Conservation (phyloP, 2,113 vertebrate species). For the Panurus biarmicus region DNA sequence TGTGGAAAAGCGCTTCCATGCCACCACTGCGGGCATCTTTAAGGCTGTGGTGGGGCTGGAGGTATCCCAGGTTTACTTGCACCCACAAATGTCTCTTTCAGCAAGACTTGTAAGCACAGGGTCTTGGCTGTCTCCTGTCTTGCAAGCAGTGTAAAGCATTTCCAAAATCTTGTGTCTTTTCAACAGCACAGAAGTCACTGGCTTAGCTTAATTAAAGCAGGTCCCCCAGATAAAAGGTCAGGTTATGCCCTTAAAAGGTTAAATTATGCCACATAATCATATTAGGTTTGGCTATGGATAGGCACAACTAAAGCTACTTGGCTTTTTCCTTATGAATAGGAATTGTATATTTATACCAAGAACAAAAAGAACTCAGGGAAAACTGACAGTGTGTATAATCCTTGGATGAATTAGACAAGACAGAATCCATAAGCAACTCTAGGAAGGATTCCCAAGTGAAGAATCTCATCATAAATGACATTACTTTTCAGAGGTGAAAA, state of each 20-base stretch:
- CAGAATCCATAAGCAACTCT: background rate
- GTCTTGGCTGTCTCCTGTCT: background rate
- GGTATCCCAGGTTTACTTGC: background rate
- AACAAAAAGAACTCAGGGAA: background rate
- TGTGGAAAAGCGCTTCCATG: background rate
- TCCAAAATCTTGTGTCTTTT: background rate
- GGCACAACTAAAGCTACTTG: background rate
- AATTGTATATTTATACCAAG: background rate
- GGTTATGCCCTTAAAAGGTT: background rate
- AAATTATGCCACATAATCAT: background rate
- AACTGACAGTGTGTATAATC: background rate
- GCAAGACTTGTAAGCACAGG: background rate
- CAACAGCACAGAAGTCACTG: background rate
- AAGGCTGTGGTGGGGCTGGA: background rate
- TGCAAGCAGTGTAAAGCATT: background rate
- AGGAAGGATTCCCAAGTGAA: background rate
- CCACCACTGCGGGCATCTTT: background rate
- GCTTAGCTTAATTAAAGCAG: background rate
- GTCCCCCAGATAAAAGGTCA: background rate
- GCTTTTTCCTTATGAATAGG: background rate
- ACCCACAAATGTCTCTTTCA: background rate
- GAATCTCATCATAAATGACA: background rate
- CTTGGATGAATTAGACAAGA: constrained; percentile 43
- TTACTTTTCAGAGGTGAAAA: background rate
- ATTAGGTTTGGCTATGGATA: background rate